These are phyloP conservation scores for Drosophila melanosoma DNA, from an alignment of 2,888 invertebrate species.

Conservation along the genomic window DNA sequence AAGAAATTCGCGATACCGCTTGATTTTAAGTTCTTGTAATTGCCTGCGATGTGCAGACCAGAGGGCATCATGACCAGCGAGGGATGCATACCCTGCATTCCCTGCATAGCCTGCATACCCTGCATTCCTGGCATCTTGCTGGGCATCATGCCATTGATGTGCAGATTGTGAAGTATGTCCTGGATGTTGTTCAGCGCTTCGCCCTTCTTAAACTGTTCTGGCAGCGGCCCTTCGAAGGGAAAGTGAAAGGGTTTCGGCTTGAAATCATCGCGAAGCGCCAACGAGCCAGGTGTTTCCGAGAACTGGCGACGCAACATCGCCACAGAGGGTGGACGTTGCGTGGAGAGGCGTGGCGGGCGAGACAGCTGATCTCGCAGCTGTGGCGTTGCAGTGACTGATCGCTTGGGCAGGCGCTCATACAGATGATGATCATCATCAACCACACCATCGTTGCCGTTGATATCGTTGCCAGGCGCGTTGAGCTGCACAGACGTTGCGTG, in stretches of 20 bases:
- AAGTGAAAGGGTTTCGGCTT: slow-evolving; percentile 84
- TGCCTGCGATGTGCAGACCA: slow-evolving; percentile 83
- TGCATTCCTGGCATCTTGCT: slow-evolving; percentile 55
- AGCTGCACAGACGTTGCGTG: slow-evolving; percentile 60
- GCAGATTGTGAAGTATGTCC: slow-evolving; percentile 82
- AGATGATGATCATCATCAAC: slow-evolving; percentile 74
- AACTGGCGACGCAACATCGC: slow-evolving; percentile 71
- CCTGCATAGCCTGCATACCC: slow-evolving; percentile 22
- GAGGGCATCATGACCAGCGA: slow-evolving; percentile 80
- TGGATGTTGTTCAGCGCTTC: slow-evolving; percentile 82
- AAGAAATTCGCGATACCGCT: slow-evolving; percentile 83
- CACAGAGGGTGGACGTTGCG: slow-evolving; percentile 70
- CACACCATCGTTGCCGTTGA: slow-evolving; percentile 5
- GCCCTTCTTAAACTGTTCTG: slow-evolving; percentile 82
- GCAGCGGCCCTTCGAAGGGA: slow-evolving; percentile 81
- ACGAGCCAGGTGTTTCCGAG: slow-evolving; percentile 63
- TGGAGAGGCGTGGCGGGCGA: slow-evolving; percentile 78
- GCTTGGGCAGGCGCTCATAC: slow-evolving; percentile 81
- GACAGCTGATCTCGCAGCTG: slow-evolving; percentile 77
- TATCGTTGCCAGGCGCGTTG: slow-evolving; percentile 29
- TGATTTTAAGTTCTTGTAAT: slow-evolving; percentile 83
- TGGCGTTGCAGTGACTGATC: slow-evolving; percentile 82
- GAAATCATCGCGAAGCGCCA: slow-evolving; percentile 66
- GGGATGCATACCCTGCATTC: slow-evolving; percentile 35
- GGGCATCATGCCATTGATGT: slow-evolving; percentile 49